phyloP scores from a whole-genome alignment of 1,140 invertebrate genomes.

The Paracyclopina nana region DNA sequence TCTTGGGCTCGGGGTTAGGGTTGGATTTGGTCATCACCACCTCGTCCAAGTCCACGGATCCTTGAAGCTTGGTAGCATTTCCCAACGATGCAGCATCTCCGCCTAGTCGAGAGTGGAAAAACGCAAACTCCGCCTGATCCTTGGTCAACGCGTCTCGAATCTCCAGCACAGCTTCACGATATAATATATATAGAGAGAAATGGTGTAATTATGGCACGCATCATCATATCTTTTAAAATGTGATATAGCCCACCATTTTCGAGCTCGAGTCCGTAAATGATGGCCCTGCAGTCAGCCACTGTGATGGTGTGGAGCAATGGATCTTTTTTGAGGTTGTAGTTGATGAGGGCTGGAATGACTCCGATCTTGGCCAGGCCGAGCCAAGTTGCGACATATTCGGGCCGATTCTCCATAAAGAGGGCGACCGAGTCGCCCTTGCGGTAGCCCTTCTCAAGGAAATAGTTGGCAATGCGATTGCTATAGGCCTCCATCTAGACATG shows the following conservation, averaged over 20 bases:
- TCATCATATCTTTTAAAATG: no score
- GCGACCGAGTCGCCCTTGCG: slow-evolving; percentile 33
- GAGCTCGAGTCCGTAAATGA: slow-evolving; percentile 54
- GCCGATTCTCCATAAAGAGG: slow-evolving; percentile 33
- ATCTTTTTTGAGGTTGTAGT: slow-evolving; percentile 54
- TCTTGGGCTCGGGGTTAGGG: background rate
- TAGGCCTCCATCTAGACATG: background rate
- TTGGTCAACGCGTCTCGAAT: no score
- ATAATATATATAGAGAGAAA: no score
- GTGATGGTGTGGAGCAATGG: slow-evolving; percentile 58
- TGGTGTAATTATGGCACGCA: no score
- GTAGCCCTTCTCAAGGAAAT: slow-evolving; percentile 7
- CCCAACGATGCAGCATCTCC: no score
- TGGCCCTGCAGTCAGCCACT: slow-evolving; percentile 52
- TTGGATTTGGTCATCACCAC: no score
- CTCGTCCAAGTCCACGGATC: no score
- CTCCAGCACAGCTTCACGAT: no score
- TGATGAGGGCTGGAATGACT: slow-evolving; percentile 61
- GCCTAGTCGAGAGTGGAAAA: no score
- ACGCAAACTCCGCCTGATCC: no score
- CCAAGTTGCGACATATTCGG: slow-evolving; percentile 33
- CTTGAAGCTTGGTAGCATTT: no score
- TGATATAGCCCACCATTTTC: slow-evolving; percentile 18
- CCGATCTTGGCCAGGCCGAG: slow-evolving; percentile 32
- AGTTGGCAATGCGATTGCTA: background rate